Percentiles rank a stretch among this genome's conserved stretches.
phyloP scores from a whole-genome alignment of 1,140 invertebrate species.

The Hetaerina americana region DNA sequence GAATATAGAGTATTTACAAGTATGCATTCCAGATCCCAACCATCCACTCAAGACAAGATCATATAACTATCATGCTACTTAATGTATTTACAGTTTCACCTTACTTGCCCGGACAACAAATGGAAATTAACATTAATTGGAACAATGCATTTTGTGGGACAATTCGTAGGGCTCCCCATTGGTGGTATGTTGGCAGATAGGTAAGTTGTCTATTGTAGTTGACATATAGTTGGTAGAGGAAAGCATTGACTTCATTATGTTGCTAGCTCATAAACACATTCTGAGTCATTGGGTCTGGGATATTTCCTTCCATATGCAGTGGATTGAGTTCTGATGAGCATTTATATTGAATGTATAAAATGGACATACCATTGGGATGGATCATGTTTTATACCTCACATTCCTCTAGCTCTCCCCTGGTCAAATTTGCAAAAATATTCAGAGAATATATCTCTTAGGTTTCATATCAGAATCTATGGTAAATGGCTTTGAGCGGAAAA shows the following conservation, averaged over 20 bases:
- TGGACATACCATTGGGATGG: no score
- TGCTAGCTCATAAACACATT: background rate
- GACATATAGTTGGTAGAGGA: no score
- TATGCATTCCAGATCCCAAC: background rate
- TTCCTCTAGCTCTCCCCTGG: no score
- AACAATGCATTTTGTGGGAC: background rate
- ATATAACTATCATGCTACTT: background rate
- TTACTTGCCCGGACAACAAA: slow-evolving; percentile 5
- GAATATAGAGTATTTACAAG: background rate
- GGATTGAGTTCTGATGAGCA: background rate
- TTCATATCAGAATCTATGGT: no score
- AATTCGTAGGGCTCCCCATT: background rate
- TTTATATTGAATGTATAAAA: background rate
- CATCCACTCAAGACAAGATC: background rate
- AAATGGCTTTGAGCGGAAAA: no score
- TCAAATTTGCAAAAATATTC: no score
- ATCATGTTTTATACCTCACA: no score
- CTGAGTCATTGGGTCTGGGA: background rate
- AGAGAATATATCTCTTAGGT: no score
- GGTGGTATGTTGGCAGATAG: slow-evolving; percentile 5
- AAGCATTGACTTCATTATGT: no score
- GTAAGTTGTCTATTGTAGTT: background rate
- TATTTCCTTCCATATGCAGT: background rate
- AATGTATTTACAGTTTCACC: background rate
- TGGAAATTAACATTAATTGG: slow-evolving; percentile 5